These are phyloP conservation scores for Callitettix versicolor DNA, from an alignment of 1,140 invertebrate genomes.

Conservation along the genomic window DNA sequence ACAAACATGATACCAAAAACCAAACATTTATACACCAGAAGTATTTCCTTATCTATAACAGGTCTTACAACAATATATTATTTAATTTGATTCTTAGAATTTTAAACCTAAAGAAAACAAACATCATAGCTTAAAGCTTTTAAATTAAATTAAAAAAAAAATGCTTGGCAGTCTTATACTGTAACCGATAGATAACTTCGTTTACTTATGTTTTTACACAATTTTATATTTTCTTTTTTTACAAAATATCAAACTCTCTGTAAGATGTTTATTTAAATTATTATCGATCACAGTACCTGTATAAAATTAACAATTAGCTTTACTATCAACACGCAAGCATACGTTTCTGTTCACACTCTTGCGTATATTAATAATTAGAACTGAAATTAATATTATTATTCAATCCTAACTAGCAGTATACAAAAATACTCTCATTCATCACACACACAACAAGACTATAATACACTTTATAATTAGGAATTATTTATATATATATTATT, in stretches of 20 bases:
- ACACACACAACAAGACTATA: conserved; percentile 15
- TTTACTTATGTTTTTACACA: conserved; percentile 12
- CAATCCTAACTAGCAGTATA: conserved; percentile 23
- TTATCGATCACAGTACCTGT: conserved; percentile 22
- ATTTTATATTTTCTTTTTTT: neutral
- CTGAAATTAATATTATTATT: conserved; percentile 16
- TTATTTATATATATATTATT: conserved; percentile 13
- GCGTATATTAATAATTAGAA: conserved; percentile 21
- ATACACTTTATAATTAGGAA: conserved; percentile 18
- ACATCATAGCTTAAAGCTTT: conserved; percentile 23
- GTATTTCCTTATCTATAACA: neutral
- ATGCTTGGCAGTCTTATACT: conserved; percentile 23
- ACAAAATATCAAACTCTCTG: no score
- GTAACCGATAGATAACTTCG: conserved; percentile 18
- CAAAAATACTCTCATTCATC: conserved; percentile 5
- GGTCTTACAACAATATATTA: neutral
- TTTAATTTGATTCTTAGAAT: neutral
- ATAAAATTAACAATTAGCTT: conserved; percentile 16
- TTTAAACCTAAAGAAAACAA: no score
- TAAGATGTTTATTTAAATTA: neutral
- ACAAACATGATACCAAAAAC: neutral
- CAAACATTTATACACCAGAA: neutral
- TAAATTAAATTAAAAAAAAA: conserved; percentile 20
- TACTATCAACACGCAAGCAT: conserved; percentile 5
- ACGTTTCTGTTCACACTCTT: neutral